A percentile compares a stretch with the other conserved stretches of the same genome.
Conservation (phyloP, 2,797 vertebrate genomes). For the Iguana delicatissima region DNA sequence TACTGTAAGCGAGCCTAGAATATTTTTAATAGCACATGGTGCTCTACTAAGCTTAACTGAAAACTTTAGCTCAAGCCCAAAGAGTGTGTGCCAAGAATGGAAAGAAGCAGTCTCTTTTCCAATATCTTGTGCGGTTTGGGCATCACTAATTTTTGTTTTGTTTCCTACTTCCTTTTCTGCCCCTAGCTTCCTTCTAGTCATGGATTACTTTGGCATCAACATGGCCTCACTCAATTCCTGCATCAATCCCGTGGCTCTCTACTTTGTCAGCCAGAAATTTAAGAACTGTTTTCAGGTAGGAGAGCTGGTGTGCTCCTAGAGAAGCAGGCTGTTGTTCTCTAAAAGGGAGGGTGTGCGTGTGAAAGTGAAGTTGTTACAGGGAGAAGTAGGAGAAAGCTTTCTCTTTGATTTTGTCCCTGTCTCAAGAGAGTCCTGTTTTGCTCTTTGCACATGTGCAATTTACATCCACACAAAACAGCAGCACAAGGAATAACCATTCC, state of each 20-base stretch:
- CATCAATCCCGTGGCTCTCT: slow-evolving; percentile 92
- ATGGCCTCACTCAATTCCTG: slow-evolving; percentile 94
- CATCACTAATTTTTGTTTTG: too few species aligned
- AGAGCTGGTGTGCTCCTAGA: neutral
- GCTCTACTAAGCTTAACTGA: neutral
- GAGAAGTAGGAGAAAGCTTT: neutral
- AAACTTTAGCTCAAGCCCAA: neutral
- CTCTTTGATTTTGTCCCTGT: neutral
- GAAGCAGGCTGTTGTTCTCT: neutral
- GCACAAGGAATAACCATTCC: neutral
- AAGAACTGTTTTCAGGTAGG: slow-evolving; percentile 93
- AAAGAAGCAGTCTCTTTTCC: neutral
- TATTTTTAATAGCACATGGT: too few species aligned
- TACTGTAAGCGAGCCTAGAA: too few species aligned
- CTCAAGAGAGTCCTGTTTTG: neutral
- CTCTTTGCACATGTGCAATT: neutral
- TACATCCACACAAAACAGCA: neutral
- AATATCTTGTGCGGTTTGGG: neutral
- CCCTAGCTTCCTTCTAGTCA: slow-evolving; percentile 88
- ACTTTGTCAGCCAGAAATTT: slow-evolving; percentile 92
- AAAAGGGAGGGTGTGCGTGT: too few species aligned
- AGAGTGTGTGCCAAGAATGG: neutral
- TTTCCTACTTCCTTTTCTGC: slow-evolving; percentile 1
- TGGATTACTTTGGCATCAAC: slow-evolving; percentile 94
- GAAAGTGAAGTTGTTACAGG: neutral